phyloP scores from a whole-genome alignment of 2,888 invertebrate species.

The Chorisops tibialis region DNA sequence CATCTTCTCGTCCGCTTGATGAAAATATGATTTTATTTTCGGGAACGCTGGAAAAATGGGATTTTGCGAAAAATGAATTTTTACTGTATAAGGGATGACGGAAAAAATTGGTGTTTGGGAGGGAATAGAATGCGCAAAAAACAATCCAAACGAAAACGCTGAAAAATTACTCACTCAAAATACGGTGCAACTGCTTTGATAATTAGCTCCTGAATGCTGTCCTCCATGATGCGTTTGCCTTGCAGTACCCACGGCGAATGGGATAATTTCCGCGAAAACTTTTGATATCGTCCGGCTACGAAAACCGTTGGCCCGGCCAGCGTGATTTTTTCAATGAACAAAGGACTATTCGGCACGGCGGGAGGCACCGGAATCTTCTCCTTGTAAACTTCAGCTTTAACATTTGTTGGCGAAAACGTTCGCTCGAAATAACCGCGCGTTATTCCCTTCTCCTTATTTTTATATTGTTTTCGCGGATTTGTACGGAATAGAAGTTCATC shows the following conservation, averaged over 20 bases:
- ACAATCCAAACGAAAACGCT: too few species aligned
- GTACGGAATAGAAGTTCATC: constrained; percentile 11
- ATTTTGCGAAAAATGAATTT: neutral
- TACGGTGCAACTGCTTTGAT: constrained; percentile 62
- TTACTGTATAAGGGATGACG: neutral
- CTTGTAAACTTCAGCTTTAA: constrained; percentile 55
- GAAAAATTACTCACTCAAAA: constrained; percentile 60
- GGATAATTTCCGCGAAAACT: constrained; percentile 76
- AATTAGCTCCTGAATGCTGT: constrained; percentile 90
- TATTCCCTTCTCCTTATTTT: constrained; percentile 44
- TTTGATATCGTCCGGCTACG: constrained; percentile 66
- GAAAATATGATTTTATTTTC: constrained; percentile 66
- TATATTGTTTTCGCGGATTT: constrained; percentile 11
- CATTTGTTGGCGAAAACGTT: constrained; percentile 54
- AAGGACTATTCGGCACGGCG: constrained; percentile 44
- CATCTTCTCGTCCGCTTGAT: constrained; percentile 93
- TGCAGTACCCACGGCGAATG: constrained; percentile 94
- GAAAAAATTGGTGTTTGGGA: too few species aligned
- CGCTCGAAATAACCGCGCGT: constrained; percentile 66
- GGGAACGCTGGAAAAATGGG: constrained; percentile 36
- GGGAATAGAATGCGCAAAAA: neutral
- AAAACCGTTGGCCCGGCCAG: constrained; percentile 47
- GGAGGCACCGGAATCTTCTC: constrained; percentile 57
- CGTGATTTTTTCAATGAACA: constrained; percentile 41
- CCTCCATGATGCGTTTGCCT: constrained; percentile 72